These are phyloP conservation scores for Ursus arctos DNA, from an alignment of 2,113 vertebrate species.

Conservation along the genomic window DNA sequence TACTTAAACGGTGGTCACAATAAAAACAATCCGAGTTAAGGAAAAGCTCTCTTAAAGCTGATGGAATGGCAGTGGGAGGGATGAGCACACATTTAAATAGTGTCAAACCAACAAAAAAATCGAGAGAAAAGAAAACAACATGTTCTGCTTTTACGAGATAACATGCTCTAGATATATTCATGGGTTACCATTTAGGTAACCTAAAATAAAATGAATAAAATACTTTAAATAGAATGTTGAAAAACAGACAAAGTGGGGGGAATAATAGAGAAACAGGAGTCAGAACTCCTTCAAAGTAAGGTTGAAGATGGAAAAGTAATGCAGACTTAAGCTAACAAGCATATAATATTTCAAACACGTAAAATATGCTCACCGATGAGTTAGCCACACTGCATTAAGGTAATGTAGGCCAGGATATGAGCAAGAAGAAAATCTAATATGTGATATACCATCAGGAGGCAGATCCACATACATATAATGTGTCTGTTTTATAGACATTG, in stretches of 20 bases:
- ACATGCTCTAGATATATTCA: neutral
- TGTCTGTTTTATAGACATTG: neutral
- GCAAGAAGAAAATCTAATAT: neutral
- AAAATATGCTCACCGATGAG: neutral
- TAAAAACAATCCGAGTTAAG: neutral
- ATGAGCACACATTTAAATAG: neutral
- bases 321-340: neutral
- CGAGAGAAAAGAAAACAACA: neutral
- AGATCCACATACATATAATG: neutral
- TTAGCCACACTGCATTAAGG: neutral
- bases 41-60: neutral
- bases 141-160: neutral
- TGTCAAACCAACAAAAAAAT: neutral
- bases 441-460: neutral
- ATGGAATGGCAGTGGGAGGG: neutral
- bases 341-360: neutral
- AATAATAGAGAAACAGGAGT: neutral
- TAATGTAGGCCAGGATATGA: neutral
- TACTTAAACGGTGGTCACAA: neutral
- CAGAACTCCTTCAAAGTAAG: neutral
- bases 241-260: neutral
- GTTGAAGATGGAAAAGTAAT: neutral
- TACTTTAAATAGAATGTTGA: neutral
- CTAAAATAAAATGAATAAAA: neutral
- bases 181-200: neutral